A percentile compares a stretch with the other conserved stretches of the same genome.
Conservation (phyloP, 2,113 vertebrate genomes). For the Sus scrofa region DNA sequence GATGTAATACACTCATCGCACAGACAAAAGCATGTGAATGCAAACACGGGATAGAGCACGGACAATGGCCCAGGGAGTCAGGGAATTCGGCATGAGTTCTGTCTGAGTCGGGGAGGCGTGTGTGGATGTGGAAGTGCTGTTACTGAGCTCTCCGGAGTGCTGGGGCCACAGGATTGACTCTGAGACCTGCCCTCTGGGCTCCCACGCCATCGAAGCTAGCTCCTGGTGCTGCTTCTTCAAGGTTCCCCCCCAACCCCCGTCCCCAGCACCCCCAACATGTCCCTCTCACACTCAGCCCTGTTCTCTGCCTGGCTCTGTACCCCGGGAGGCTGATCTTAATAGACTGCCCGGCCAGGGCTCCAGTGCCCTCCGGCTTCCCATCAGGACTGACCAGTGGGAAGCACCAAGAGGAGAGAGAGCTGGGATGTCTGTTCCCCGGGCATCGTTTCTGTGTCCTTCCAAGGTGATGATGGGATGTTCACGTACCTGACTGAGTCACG, state of each 20-base stretch:
- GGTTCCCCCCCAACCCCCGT: neutral
- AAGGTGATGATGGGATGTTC: neutral
- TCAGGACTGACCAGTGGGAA: neutral
- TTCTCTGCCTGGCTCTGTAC: neutral
- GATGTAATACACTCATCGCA: neutral
- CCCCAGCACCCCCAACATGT: too few species aligned
- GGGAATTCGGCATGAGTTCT: neutral
- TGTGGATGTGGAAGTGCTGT: too few species aligned
- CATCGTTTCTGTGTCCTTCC: neutral
- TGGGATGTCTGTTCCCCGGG: neutral
- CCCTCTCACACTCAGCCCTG: neutral
- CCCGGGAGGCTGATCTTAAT: neutral
- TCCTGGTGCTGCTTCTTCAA: too few species aligned
- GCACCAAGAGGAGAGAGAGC: neutral
- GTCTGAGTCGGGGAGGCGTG: neutral
- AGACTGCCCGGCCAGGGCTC: neutral
- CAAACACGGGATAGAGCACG: neutral
- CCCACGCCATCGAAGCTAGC: neutral
- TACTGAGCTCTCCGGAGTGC: neutral
- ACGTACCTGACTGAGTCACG: neutral
- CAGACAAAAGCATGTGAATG: neutral
- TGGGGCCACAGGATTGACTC: neutral
- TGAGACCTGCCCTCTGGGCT: neutral
- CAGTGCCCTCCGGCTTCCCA: neutral
- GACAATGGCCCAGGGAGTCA: neutral